Conservation (phyloP, 1,140 invertebrate genomes). For the Euwallacea fornicatus region DNA sequence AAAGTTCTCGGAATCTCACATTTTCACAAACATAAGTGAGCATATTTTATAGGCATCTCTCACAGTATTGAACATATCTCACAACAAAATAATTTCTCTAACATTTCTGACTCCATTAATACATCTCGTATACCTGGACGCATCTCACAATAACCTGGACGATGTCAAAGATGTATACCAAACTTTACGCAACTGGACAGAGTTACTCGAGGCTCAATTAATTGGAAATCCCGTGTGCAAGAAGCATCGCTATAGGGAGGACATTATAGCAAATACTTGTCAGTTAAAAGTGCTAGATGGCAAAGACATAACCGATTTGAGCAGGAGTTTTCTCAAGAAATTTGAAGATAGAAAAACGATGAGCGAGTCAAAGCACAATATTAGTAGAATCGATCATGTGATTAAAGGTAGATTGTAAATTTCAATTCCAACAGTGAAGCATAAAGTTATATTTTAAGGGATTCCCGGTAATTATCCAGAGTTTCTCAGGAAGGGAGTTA, state of each 20-base stretch:
- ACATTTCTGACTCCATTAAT: slow-evolving; percentile 53
- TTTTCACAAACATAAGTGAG: neutral
- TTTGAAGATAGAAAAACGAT: slow-evolving; percentile 54
- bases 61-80: slow-evolving; percentile 57
- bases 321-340: slow-evolving; percentile 57
- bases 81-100: slow-evolving; percentile 56
- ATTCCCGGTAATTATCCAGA: slow-evolving; percentile 45
- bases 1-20: slow-evolving; percentile 40
- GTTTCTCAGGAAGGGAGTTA: slow-evolving; percentile 45
- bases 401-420: slow-evolving; percentile 38
- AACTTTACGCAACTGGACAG: slow-evolving; percentile 57
- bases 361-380: slow-evolving; percentile 28
- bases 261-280: slow-evolving; percentile 61
- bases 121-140: slow-evolving; percentile 54
- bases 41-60: slow-evolving; percentile 51
- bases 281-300: slow-evolving; percentile 51
- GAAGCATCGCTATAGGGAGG: slow-evolving; percentile 65
- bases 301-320: slow-evolving; percentile 55
- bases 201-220: slow-evolving; percentile 60
- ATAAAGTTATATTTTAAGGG: slow-evolving; percentile 39
- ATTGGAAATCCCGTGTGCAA: slow-evolving; percentile 63
- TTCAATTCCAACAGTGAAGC: neutral
- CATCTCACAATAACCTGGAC: slow-evolving; percentile 56
- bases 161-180: slow-evolving; percentile 57
- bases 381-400: slow-evolving; percentile 40